Percentiles rank a stretch among this genome's conserved stretches.
phyloP scores from a whole-genome alignment of 1,140 invertebrate genomes.

The Adelges cooleyi region DNA sequence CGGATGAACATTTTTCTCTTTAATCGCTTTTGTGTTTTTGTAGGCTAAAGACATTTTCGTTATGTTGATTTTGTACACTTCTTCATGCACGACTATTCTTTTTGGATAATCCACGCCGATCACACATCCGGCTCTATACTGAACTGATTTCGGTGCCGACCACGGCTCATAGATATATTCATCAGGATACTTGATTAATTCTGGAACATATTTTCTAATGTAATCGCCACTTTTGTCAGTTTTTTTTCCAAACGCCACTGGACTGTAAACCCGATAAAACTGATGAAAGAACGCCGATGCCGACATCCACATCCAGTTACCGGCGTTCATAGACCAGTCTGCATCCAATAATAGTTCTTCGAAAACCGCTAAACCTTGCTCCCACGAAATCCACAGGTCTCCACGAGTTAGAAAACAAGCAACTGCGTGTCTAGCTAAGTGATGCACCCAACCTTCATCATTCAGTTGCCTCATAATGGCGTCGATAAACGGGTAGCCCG shows the following conservation, averaged over 20 bases:
- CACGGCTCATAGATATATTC: slow-evolving; percentile 64
- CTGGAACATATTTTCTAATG: slow-evolving; percentile 60
- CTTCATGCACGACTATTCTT: slow-evolving; percentile 56
- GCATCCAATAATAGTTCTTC: slow-evolving; percentile 60
- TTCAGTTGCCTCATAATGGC: slow-evolving; percentile 62
- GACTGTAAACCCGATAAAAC: slow-evolving; percentile 62
- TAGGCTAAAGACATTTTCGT: slow-evolving; percentile 30
- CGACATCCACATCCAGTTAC: slow-evolving; percentile 71
- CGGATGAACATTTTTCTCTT: not conserved
- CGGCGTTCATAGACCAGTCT: slow-evolving; percentile 65
- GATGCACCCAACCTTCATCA: slow-evolving; percentile 65
- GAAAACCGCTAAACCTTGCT: slow-evolving; percentile 51
- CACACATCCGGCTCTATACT: slow-evolving; percentile 53
- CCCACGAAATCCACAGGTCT: slow-evolving; percentile 52
- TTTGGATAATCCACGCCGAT: slow-evolving; percentile 57
- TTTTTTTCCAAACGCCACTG: slow-evolving; percentile 61
- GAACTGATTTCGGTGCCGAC: slow-evolving; percentile 53
- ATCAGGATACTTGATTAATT: slow-evolving; percentile 52
- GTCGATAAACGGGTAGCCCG: slow-evolving; percentile 69
- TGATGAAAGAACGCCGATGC: slow-evolving; percentile 66
- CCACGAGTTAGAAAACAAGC: slow-evolving; percentile 57
- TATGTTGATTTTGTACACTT: slow-evolving; percentile 49
- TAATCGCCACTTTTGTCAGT: slow-evolving; percentile 59
- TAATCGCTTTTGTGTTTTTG: slow-evolving; percentile 27
- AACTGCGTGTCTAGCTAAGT: slow-evolving; percentile 59